Percentiles rank a stretch among this genome's conserved stretches.
Evolutionary conservation across 2,113 vertebrate genomes (phyloP).

Genomic region (Otolemur garnettii): DNA sequence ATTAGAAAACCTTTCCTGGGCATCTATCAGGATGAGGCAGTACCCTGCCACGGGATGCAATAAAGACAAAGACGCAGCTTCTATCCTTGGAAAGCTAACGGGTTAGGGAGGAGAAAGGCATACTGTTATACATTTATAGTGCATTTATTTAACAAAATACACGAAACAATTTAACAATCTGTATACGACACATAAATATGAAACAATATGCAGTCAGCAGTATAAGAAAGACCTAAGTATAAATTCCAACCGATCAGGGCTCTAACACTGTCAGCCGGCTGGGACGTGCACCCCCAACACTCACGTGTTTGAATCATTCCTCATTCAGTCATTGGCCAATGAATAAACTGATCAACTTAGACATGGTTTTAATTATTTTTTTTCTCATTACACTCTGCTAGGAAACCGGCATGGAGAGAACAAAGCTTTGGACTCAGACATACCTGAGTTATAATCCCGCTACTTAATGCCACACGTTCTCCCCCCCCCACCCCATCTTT

Average conservation of each 20-base stretch:
- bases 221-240: not conserved
- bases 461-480: not conserved
- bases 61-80: not conserved
- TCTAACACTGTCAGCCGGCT: not conserved
- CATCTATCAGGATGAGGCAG: not conserved
- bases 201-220: not conserved
- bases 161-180: not conserved
- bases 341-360: not conserved
- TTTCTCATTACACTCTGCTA: no score
- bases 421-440: not conserved
- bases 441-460: not conserved
- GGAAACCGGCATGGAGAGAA: not conserved
- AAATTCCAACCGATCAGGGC: not conserved
- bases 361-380: not conserved
- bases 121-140: not conserved
- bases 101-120: not conserved
- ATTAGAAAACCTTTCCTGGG: not conserved
- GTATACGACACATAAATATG: not conserved
- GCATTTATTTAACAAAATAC: not conserved
- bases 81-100: not conserved
- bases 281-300: not conserved
- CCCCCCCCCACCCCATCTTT: not conserved
- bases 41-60: no score
- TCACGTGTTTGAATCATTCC: not conserved
- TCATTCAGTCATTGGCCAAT: not conserved